Percentiles rank a stretch among this genome's conserved stretches.
Evolutionary conservation across 2,888 invertebrate genomes (phyloP).

Genomic region (Listrodromus nycthemerus): DNA sequence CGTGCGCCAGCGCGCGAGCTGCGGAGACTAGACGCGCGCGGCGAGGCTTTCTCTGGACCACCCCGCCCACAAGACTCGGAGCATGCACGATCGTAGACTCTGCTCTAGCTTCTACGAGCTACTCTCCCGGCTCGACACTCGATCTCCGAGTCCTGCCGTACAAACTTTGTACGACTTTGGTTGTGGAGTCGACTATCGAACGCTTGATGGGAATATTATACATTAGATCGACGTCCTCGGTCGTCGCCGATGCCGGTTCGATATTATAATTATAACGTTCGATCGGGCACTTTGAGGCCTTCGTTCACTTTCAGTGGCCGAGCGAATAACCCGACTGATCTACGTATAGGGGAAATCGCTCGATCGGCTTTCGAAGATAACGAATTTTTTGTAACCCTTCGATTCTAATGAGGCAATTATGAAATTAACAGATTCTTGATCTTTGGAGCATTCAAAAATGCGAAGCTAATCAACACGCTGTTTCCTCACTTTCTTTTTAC

Average conservation of each 20-base stretch:
- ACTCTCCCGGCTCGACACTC: slow-evolving; percentile 64
- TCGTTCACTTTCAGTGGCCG: slow-evolving; percentile 36
- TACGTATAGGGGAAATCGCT: slow-evolving; percentile 36
- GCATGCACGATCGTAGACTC: slow-evolving; percentile 68
- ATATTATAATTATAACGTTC: slow-evolving; percentile 41
- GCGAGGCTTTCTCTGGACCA: slow-evolving; percentile 83
- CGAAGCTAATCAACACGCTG: background rate
- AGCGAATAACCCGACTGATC: slow-evolving; percentile 36
- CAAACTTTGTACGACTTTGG: slow-evolving; percentile 46
- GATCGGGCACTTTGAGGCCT: slow-evolving; percentile 49
- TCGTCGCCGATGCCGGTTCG: slow-evolving; percentile 19
- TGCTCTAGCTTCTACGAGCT: slow-evolving; percentile 67
- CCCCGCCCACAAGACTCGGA: slow-evolving; percentile 78
- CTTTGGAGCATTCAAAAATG: background rate
- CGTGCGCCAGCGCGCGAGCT: slow-evolving; percentile 52
- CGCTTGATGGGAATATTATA: background rate
- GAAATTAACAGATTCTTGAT: background rate
- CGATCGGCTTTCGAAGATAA: background rate
- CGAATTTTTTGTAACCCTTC: slow-evolving; percentile 11
- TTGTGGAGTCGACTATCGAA: slow-evolving; percentile 2
- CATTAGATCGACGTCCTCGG: slow-evolving; percentile 4
- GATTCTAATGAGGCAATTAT: background rate
- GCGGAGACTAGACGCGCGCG: slow-evolving; percentile 59
- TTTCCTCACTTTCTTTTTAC: background rate
- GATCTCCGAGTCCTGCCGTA: slow-evolving; percentile 57